A percentile compares a stretch with the other conserved stretches of the same genome.
Evolutionary conservation across 2,888 invertebrate species (phyloP).

Genomic region (Chelonus formosanus): DNA sequence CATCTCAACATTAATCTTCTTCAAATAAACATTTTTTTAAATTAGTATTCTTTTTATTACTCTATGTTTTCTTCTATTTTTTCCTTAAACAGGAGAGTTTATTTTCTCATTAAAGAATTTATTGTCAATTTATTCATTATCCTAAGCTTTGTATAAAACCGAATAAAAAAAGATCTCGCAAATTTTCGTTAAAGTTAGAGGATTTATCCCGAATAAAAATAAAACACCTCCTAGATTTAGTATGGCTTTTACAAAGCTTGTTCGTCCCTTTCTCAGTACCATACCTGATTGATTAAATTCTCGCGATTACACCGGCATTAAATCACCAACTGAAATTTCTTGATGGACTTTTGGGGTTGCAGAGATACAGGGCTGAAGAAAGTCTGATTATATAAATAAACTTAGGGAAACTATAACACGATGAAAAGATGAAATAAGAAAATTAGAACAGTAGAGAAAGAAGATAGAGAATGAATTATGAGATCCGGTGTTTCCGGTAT

Average conservation of each 20-base stretch:
- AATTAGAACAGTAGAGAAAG: background rate
- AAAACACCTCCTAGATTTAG: conserved; percentile 48
- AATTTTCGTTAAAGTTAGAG: conserved; percentile 28
- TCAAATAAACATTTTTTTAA: too few species aligned
- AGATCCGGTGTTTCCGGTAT: conserved; percentile 64
- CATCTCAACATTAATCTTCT: too few species aligned
- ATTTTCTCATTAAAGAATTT: too few species aligned
- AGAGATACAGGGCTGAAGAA: conserved; percentile 2
- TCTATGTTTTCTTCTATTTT: too few species aligned
- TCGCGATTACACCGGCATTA: conserved; percentile 3
- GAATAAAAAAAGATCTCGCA: too few species aligned
- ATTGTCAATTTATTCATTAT: too few species aligned
- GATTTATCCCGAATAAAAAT: conserved; percentile 55
- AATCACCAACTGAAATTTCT: conserved; percentile 6
- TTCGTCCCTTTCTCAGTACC: conserved; percentile 39
- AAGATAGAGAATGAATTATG: conserved; percentile 60
- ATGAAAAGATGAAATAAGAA: too few species aligned
- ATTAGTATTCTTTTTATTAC: too few species aligned
- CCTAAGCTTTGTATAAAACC: too few species aligned
- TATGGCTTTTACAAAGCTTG: conserved; percentile 50
- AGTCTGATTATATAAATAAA: too few species aligned
- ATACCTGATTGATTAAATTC: conserved; percentile 62
- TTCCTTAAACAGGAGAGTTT: too few species aligned
- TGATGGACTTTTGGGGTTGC: background rate
- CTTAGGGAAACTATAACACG: too few species aligned